Evolutionary conservation across 30 jellyfish, hydroid and myxozoan species (phyloP).

Genomic region (Cassiopea andromeda): DNA sequence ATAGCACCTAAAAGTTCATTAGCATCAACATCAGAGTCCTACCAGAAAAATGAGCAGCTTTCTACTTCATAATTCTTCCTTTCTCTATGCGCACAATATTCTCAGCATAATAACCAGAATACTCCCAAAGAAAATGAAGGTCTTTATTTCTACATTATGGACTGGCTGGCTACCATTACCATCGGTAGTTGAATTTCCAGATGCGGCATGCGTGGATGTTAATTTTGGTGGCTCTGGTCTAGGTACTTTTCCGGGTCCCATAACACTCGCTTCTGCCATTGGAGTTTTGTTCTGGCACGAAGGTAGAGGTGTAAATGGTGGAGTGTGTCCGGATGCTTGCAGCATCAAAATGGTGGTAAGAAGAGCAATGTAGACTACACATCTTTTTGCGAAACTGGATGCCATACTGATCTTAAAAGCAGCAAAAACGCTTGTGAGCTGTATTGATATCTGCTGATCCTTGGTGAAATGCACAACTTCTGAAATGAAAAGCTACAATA

Average conservation of each 20-base stretch:
- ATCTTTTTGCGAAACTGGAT: neutral
- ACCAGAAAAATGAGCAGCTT: too few relatives aligned
- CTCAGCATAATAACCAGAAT: constrained; percentile 3
- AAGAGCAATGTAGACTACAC: neutral
- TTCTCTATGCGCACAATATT: neutral
- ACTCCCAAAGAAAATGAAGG: constrained; percentile 10
- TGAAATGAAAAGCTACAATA: too few relatives aligned
- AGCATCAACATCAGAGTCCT: too few relatives aligned
- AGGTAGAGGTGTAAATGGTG: constrained; percentile 11
- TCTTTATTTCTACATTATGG: neutral
- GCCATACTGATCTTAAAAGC: neutral
- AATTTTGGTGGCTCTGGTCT: neutral
- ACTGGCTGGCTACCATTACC: neutral
- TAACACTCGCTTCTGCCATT: neutral
- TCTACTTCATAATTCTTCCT: neutral
- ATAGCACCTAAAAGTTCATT: too few relatives aligned
- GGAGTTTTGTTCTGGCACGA: constrained; percentile 5
- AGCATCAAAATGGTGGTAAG: neutral
- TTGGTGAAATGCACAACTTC: neutral
- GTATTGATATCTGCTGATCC: neutral
- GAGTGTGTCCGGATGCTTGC: constrained; percentile 8
- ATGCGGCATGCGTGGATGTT: constrained; percentile 1
- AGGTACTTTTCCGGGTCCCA: neutral
- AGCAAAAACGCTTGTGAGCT: neutral
- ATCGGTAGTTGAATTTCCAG: neutral